Conservation (phyloP, 2,113 vertebrate genomes). For the Barnardius zonarius region DNA sequence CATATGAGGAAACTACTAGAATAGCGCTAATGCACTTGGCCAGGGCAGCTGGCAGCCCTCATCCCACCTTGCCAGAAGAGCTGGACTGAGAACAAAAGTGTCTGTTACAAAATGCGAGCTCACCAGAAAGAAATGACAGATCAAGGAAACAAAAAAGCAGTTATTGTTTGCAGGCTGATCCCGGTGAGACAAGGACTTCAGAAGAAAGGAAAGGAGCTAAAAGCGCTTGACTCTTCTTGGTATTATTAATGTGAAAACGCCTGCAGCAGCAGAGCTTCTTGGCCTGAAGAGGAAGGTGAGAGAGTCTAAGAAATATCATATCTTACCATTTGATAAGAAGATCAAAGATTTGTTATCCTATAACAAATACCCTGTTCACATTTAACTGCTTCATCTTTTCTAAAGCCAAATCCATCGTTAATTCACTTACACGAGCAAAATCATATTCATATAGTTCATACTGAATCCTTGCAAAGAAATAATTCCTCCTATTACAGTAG, state of each 20-base stretch:
- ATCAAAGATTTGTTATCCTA: neutral
- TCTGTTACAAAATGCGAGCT: neutral
- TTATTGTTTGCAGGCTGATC: neutral
- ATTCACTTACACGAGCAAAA: neutral
- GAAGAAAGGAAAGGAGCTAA: neutral
- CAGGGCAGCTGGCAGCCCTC: neutral
- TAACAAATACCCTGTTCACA: neutral
- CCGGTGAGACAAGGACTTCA: neutral
- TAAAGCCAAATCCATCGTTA: neutral
- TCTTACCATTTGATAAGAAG: neutral
- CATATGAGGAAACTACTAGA: neutral
- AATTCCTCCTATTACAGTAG: neutral
- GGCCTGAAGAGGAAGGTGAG: neutral
- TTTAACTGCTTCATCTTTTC: neutral
- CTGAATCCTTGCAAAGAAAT: neutral
- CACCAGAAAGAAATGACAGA: neutral
- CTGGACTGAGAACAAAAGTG: neutral
- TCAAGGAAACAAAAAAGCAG: neutral
- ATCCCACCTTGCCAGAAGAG: neutral
- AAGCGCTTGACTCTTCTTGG: neutral
- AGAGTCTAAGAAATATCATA: neutral
- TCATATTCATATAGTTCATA: neutral
- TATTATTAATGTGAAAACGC: neutral
- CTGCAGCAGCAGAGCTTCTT: neutral
- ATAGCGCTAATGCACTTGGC: too few species aligned